These are phyloP conservation scores for Rhabdophis nuchalis DNA, from an alignment of 2,797 vertebrate species.

Conservation along the genomic window DNA sequence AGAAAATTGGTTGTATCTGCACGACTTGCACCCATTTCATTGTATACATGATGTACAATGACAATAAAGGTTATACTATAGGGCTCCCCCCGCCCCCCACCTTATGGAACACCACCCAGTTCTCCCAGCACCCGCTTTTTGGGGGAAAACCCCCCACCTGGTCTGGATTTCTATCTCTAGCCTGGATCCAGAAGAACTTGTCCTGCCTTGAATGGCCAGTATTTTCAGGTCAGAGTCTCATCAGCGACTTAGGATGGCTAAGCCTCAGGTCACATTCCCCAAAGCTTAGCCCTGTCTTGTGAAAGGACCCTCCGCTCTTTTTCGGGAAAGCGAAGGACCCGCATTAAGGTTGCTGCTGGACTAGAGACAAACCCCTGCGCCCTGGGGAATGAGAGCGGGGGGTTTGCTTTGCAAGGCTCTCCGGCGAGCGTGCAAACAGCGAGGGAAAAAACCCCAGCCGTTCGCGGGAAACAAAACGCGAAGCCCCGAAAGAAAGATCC, in stretches of 20 bases:
- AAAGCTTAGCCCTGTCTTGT: not conserved
- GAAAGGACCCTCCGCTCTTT: not conserved
- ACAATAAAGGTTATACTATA: too few relatives aligned
- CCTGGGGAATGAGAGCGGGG: not conserved
- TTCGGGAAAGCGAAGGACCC: not conserved
- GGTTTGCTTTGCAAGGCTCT: not conserved
- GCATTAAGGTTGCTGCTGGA: not conserved
- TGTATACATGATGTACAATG: too few relatives aligned
- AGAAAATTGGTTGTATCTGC: not conserved
- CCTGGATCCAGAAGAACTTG: not conserved
- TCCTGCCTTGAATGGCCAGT: not conserved
- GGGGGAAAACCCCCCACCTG: not conserved
- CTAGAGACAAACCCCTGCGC: not conserved
- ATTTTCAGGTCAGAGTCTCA: not conserved
- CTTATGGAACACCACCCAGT: not conserved
- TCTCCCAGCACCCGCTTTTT: not conserved
- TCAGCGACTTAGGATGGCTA: not conserved
- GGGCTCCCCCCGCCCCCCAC: not conserved
- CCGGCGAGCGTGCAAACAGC: not conserved
- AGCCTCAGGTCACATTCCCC: not conserved
- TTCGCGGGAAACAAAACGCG: not conserved
- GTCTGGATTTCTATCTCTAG: not conserved
- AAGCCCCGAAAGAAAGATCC: not conserved
- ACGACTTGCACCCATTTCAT: too few relatives aligned
- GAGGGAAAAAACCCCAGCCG: not conserved